These are phyloP conservation scores for Pandion haliaetus DNA, from an alignment of 2,113 vertebrate species.

Conservation along the genomic window DNA sequence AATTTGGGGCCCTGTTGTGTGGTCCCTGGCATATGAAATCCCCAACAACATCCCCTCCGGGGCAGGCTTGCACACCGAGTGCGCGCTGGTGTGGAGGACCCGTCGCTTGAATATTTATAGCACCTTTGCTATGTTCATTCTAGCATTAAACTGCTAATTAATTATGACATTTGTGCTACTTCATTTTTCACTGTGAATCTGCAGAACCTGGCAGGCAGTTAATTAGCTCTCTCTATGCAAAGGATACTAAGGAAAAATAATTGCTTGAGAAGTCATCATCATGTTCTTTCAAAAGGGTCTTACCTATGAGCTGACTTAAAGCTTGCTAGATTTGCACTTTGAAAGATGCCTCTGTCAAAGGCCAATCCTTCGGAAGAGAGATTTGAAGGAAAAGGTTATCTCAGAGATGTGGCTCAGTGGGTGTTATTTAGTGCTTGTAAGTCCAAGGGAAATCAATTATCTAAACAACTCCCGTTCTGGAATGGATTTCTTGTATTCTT, in stretches of 20 bases:
- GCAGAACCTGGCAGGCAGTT: conserved; percentile 28
- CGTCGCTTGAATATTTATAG: neutral
- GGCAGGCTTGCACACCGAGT: neutral
- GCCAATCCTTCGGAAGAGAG: conserved; percentile 26
- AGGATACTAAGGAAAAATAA: conserved; percentile 20
- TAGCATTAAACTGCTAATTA: conserved; percentile 44
- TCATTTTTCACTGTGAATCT: neutral
- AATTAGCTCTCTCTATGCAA: conserved; percentile 54
- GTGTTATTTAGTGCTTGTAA: conserved; percentile 22
- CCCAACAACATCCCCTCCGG: fast-evolving
- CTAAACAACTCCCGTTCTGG: neutral
- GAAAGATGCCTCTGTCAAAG: conserved; percentile 3
- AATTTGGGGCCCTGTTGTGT: fast-evolving
- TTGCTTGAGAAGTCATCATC: conserved; percentile 23
- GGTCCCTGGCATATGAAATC: neutral
- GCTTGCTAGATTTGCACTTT: neutral
- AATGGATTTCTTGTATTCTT: conserved; percentile 40
- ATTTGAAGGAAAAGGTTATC: conserved; percentile 36
- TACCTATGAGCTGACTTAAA: neutral
- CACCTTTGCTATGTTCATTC: neutral
- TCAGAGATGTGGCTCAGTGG: neutral
- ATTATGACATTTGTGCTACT: conserved; percentile 53
- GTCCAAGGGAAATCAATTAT: conserved; percentile 57
- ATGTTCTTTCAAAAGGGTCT: neutral
- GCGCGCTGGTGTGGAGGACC: neutral